Evolutionary conservation across 1,140 invertebrate genomes (phyloP), one percentile per base, ranked within the genome.

Genomic region (Colletes latitarsis): DNA sequence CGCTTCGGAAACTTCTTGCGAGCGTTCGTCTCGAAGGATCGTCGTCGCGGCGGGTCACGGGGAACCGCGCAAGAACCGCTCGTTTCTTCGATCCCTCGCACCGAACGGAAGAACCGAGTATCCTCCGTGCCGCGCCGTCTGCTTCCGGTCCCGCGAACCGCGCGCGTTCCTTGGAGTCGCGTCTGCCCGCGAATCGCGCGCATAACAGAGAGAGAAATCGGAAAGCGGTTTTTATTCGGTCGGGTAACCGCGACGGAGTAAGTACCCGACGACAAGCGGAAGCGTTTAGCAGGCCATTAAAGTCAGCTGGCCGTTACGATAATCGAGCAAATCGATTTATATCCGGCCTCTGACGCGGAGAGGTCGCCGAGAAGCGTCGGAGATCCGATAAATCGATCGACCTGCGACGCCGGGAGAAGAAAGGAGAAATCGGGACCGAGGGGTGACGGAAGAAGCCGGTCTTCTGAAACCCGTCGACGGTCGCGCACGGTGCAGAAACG

Each of bases 221-320:
- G 14, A 12, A 17, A 15, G 19, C 9, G 68, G 10, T 79, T 79
- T 73, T 79, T 73, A n/a, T 46, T 4, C 58, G 60, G n/a, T 53
- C 77, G 39, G 49, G 21, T 71, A 62, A 78, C 76, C 76, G 46
- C 58, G 68, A 66, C 41, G 10, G 6, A 30, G 60, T 41, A 78
- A 72, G 68, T 49, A 49, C 52, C 8, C 49, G 57, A 64, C 60
- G 60, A 73, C 60, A 39, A 71, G 49, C 58, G 77, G 77, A 79
- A 79, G 69, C 77, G 60, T 79, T 79, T 73, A 73, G 69, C 69
- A 69, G 63, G 39, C 69, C 69, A 79, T 79, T 79, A 79, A 73
- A 79, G 77, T 79, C 77, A 79, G 77, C 77, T 79, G 77, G 69
- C 69, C 77, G 69, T 79, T 79, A 79, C 77, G 77, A 79, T 79